Evolutionary conservation across 2,888 invertebrate species (phyloP).

Genomic region (Trachelus iudaicus): DNA sequence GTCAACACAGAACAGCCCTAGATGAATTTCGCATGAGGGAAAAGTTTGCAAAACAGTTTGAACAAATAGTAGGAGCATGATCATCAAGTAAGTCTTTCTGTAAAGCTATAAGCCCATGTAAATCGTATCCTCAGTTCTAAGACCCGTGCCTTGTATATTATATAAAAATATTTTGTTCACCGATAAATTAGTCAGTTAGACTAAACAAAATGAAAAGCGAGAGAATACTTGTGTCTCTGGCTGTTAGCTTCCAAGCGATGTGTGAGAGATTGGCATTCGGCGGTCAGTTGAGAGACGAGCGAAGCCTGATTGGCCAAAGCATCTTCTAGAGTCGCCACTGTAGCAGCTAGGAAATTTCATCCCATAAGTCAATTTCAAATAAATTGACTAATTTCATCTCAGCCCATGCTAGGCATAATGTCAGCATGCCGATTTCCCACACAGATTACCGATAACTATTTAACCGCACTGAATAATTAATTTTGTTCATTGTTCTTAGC

Average conservation of each 20-base stretch:
- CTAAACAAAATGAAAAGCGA: slow-evolving; percentile 20
- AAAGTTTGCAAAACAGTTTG: neutral
- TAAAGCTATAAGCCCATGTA: neutral
- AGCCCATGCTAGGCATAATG: slow-evolving; percentile 62
- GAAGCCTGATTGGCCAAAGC: slow-evolving; percentile 92
- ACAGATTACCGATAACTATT: slow-evolving; percentile 30
- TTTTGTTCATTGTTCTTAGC: neutral
- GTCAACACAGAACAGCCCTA: slow-evolving; percentile 58
- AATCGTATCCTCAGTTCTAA: neutral
- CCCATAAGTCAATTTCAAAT: slow-evolving; percentile 44
- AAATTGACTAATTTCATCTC: slow-evolving; percentile 45
- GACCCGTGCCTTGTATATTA: neutral
- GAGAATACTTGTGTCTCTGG: slow-evolving; percentile 84
- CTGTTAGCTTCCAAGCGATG: slow-evolving; percentile 90
- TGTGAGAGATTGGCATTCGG: slow-evolving; percentile 89
- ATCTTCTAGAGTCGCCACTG: slow-evolving; percentile 89
- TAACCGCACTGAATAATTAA: neutral
- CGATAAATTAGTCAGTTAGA: slow-evolving; percentile 22
- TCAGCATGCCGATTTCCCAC: slow-evolving; percentile 63
- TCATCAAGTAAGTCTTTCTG: neutral
- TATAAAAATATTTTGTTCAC: neutral
- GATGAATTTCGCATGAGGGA: neutral
- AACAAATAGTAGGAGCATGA: neutral
- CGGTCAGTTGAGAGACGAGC: slow-evolving; percentile 92
- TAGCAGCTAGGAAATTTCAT: slow-evolving; percentile 78